A percentile compares a stretch with the other conserved stretches of the same genome.
Evolutionary conservation across 2,888 invertebrate species (phyloP).

Genomic region (Phasia obesa): DNA sequence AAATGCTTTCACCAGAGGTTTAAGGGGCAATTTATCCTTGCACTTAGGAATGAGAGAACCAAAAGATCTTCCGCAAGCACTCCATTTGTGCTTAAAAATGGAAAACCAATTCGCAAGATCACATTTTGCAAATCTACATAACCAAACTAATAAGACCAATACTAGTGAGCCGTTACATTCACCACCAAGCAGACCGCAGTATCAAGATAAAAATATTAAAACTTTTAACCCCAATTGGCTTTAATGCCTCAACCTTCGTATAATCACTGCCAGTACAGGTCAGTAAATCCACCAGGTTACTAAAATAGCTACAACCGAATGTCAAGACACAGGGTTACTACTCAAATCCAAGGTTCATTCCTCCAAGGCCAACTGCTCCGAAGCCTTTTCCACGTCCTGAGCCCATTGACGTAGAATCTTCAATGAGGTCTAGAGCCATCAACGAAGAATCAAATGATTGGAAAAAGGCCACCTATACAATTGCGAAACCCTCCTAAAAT

Average conservation of each 20-base stretch:
- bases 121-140: neutral
- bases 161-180: too few species aligned
- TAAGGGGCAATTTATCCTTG: neutral
- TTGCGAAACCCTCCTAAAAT: neutral
- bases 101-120: slow-evolving; percentile 7
- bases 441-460: neutral
- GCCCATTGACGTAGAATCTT: neutral
- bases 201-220: too few species aligned
- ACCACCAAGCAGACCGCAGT: too few species aligned
- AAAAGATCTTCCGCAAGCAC: neutral
- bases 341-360: neutral
- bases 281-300: neutral
- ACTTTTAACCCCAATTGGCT: too few species aligned
- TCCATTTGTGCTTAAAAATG: neutral
- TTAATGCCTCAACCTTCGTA: neutral
- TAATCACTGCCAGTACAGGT: neutral
- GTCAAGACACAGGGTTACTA: slow-evolving; percentile 5
- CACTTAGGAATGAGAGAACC: slow-evolving; percentile 1
- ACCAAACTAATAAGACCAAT: neutral
- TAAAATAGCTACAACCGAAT: slow-evolving; percentile 22
- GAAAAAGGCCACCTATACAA: slow-evolving; percentile 6
- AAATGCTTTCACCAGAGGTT: slow-evolving; percentile 3
- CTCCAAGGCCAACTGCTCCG: slow-evolving; percentile 10
- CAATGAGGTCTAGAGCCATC: slow-evolving; percentile 4
- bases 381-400: slow-evolving; percentile 12